Percentiles rank a stretch among this genome's conserved stretches.
phyloP scores from a whole-genome alignment of 2,797 vertebrate genomes.

The Poecilia gillii region DNA sequence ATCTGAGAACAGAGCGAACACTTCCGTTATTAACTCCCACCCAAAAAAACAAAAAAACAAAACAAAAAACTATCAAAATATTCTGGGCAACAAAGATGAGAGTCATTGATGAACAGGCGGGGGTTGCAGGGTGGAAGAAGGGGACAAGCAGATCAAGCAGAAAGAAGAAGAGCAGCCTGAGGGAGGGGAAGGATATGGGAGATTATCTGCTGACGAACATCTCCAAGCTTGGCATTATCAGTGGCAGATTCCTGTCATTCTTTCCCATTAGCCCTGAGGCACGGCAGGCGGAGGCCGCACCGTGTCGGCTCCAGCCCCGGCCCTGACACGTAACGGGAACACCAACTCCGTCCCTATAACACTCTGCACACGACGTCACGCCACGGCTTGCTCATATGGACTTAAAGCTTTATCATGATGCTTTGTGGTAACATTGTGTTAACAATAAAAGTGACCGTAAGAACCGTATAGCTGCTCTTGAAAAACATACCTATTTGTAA shows the following conservation, averaged over 20 bases:
- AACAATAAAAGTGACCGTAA: no score
- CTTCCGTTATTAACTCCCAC: constrained; percentile 2
- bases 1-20: constrained; percentile 42
- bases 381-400: no score
- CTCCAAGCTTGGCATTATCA: constrained; percentile 75
- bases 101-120: not conserved
- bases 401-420: no score
- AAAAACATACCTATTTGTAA: no score
- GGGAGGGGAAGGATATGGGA: constrained; percentile 70
- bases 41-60: not conserved
- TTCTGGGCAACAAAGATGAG: not conserved
- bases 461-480: no score
- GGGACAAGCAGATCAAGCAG: constrained; percentile 29
- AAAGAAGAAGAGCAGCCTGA: constrained; percentile 50
- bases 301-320: constrained; percentile 40
- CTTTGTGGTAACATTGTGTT: no score
- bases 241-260: constrained; percentile 81
- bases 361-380: not conserved
- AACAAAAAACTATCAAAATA: not conserved
- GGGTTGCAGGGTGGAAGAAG: not conserved
- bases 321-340: constrained; percentile 38
- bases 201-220: constrained; percentile 79
- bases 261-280: constrained; percentile 77
- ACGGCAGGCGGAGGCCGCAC: constrained; percentile 40
- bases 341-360: constrained; percentile 27